Conservation (phyloP, 2,113 vertebrate species). For the Felis catus region F.catus_Fca126_mat1.0 CM031413.1:2981001-2981500, state of each 20-base stretch:
- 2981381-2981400: background rate
- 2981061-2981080: too few relatives aligned
- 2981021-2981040: too few relatives aligned
- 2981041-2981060: too few relatives aligned
- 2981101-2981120: too few relatives aligned
- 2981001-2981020: too few relatives aligned
- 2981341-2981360: background rate
- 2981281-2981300: background rate
- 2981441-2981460: background rate
- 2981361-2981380: background rate
- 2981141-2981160: too few relatives aligned
- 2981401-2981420: background rate
- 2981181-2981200: background rate
- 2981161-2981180: too few relatives aligned
- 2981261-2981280: background rate
- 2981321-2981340: background rate
- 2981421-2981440: background rate
- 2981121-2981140: too few relatives aligned
- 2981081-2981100: too few relatives aligned
- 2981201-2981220: background rate
- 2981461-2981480: background rate
- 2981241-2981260: background rate
- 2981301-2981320: background rate
- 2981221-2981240: background rate
- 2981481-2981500: background rate